Percentiles rank a stretch among this genome's conserved stretches.
phyloP scores from a whole-genome alignment of 2,113 vertebrate species.

The Mustela lutreola region DNA sequence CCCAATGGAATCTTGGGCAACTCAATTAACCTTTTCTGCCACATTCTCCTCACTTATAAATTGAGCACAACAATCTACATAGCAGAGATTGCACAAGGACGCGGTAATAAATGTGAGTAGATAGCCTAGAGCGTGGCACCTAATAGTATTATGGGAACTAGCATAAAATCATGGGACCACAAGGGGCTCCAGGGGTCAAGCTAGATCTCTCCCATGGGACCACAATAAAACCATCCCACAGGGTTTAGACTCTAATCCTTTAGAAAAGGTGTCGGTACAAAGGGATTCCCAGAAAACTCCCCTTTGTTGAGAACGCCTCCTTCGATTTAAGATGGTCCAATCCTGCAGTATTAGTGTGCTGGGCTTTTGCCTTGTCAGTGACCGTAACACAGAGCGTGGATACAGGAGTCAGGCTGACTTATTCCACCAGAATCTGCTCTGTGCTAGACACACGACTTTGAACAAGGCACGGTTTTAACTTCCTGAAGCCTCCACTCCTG shows the following conservation, averaged over 20 bases:
- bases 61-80: constrained; percentile 50
- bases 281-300: not conserved
- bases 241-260: constrained; percentile 53
- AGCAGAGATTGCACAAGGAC: constrained; percentile 53
- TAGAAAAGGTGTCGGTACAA: not conserved
- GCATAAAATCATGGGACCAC: constrained; percentile 11
- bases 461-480: not conserved
- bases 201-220: not conserved
- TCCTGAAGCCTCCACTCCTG: not conserved
- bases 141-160: constrained; percentile 63
- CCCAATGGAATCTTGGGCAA: constrained; percentile 59
- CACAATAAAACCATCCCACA: constrained; percentile 58
- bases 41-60: constrained; percentile 65
- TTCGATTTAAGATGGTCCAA: not conserved
- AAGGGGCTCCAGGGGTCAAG: not conserved
- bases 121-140: constrained; percentile 17
- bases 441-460: not conserved
- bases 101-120: constrained; percentile 63
- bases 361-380: not conserved
- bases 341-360: not conserved
- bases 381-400: accelerated
- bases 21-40: constrained; percentile 80
- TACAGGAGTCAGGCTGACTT: not conserved
- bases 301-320: not conserved
- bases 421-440: not conserved